Conservation (phyloP, 2,888 invertebrate genomes). For the Tromatobia lineatoria region DNA sequence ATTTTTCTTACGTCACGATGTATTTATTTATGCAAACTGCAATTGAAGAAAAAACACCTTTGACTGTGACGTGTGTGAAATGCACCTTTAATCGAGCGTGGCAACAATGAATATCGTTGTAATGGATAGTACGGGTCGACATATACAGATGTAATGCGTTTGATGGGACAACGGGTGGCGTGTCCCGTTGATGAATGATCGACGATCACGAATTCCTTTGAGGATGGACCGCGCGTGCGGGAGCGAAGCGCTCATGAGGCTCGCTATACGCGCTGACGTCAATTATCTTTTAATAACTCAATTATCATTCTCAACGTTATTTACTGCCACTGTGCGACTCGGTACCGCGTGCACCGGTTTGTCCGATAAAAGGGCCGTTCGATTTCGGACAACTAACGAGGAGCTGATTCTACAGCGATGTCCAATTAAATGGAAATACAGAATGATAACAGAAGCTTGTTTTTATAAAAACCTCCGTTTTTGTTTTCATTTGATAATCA, state of each 20-base stretch:
- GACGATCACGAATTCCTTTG: conserved; percentile 60
- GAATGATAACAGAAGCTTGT: conserved; percentile 20
- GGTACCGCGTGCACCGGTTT: conserved; percentile 5
- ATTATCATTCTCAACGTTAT: conserved; percentile 62
- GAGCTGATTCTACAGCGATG: conserved; percentile 18
- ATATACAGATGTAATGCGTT: neutral
- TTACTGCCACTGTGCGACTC: conserved; percentile 30
- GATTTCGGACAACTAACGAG: conserved; percentile 6
- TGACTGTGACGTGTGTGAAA: neutral
- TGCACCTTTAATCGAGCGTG: conserved; percentile 54
- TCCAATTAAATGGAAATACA: conserved; percentile 33
- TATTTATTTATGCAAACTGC: too few relatives aligned
- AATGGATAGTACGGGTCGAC: neutral
- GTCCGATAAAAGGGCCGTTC: neutral
- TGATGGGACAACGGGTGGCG: conserved; percentile 31
- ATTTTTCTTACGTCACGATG: too few relatives aligned
- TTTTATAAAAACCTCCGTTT: neutral
- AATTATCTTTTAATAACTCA: conserved; percentile 67
- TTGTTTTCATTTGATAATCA: neutral
- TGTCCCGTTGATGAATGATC: conserved; percentile 52
- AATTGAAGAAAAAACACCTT: too few relatives aligned
- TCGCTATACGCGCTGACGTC: conserved; percentile 42
- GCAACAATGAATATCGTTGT: conserved; percentile 59
- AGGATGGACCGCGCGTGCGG: conserved; percentile 42
- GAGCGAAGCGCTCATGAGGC: neutral